Evolutionary conservation across 1,140 invertebrate species (phyloP).

Genomic region (Grapholita molesta): DNA sequence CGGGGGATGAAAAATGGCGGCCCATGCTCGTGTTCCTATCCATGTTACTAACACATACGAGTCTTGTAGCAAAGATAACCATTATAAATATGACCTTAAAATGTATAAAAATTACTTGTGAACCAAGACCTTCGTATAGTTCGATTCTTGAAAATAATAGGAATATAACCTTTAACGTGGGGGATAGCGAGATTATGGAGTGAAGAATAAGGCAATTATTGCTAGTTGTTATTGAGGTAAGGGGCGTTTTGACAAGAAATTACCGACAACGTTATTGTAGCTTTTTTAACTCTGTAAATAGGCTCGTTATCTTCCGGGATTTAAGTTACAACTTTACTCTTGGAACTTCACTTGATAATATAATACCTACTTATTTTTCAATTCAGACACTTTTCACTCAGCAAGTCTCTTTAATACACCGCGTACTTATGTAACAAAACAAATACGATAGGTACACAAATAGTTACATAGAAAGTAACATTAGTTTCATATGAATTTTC

Average conservation of each 20-base stretch:
- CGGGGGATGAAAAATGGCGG: constrained; percentile 12
- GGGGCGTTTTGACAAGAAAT: neutral
- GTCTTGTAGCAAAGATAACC: neutral
- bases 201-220: constrained; percentile 15
- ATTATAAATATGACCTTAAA: neutral
- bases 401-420: no score
- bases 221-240: neutral
- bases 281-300: neutral
- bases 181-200: constrained; percentile 8
- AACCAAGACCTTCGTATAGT: neutral
- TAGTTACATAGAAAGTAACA: no score
- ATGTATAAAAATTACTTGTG: neutral
- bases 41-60: neutral
- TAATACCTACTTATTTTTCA: no score
- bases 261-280: neutral
- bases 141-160: neutral
- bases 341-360: no score
- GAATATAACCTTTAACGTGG: neutral
- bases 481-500: no score
- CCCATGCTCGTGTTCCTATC: neutral
- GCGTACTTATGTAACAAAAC: no score
- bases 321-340: no score
- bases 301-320: no score
- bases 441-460: no score
- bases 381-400: no score